Percentiles rank a stretch among this genome's conserved stretches.
phyloP scores from a whole-genome alignment of 2,113 vertebrate species.

The Tychaedon coryphoeus region DNA sequence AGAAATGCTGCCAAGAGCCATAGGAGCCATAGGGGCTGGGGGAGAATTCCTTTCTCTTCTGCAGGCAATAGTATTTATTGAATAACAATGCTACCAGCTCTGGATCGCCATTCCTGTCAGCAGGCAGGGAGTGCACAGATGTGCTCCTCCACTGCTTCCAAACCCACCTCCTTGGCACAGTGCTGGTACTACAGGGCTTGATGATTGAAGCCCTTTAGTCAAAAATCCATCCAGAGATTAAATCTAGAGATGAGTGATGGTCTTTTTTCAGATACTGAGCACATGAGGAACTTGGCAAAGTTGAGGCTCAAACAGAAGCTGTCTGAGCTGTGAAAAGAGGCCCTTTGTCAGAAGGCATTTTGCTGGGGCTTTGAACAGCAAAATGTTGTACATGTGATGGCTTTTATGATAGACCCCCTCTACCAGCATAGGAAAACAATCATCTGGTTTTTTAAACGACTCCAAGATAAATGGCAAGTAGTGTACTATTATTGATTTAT shows the following conservation, averaged over 20 bases:
- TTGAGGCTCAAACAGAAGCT: constrained; percentile 26
- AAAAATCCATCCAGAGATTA: background rate
- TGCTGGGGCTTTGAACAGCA: background rate
- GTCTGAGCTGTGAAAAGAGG: background rate
- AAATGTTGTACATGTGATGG: background rate
- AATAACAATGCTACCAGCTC: constrained; percentile 23
- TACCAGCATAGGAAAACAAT: constrained; percentile 27
- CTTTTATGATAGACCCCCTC: background rate
- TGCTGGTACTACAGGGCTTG: background rate
- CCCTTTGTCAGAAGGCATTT: constrained; percentile 22
- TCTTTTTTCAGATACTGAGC: background rate
- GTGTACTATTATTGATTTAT: constrained; percentile 52
- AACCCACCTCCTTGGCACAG: background rate
- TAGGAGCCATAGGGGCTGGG: background rate
- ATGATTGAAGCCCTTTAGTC: background rate
- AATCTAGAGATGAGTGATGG: background rate
- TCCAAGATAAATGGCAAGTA: constrained; percentile 51
- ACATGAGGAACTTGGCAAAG: constrained; percentile 8
- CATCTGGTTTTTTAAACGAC: background rate
- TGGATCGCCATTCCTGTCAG: background rate
- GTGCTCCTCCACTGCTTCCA: background rate
- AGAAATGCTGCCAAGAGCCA: constrained; percentile 39
- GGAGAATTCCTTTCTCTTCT: constrained; percentile 29
- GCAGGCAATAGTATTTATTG: background rate
- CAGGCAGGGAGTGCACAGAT: background rate